These are phyloP conservation scores for Campoplex capitator DNA, from an alignment of 2,888 invertebrate species.

Conservation along the genomic window DNA sequence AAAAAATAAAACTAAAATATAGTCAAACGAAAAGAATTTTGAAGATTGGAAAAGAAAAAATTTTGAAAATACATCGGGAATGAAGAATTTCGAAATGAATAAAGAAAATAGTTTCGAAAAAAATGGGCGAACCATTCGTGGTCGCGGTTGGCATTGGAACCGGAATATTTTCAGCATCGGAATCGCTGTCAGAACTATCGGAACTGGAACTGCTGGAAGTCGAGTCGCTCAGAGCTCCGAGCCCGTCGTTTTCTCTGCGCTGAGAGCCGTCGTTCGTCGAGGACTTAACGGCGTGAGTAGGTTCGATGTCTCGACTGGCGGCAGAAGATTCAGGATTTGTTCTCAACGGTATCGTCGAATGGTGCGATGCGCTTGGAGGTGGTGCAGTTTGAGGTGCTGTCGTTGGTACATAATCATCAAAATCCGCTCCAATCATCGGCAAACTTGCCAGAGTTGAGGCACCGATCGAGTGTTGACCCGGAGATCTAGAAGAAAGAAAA, in stretches of 20 bases:
- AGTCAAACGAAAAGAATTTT: no score
- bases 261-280: conserved; percentile 40
- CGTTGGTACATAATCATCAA: conserved; percentile 83
- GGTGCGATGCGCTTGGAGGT: conserved; percentile 58
- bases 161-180: conserved; percentile 82
- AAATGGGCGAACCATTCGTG: conserved; percentile 76
- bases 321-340: conserved; percentile 60
- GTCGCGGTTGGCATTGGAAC: conserved; percentile 73
- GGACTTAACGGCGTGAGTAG: conserved; percentile 53
- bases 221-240: conserved; percentile 80
- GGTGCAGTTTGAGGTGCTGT: conserved; percentile 73
- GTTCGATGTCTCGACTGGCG: conserved; percentile 69
- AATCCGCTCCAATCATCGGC: conserved; percentile 91
- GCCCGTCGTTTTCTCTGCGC: conserved; percentile 65
- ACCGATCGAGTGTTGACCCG: conserved; percentile 86
- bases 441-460: conserved; percentile 90
- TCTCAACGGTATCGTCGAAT: conserved; percentile 58
- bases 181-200: conserved; percentile 85
- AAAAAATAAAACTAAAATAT: not conserved
- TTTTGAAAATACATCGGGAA: not conserved
- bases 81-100: no score
- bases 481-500: conserved; percentile 85
- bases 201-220: conserved; percentile 82
- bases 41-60: not conserved
- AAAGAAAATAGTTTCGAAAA: not conserved